phyloP scores from a whole-genome alignment of 2,113 vertebrate genomes.

The Tautogolabrus adspersus region DNA sequence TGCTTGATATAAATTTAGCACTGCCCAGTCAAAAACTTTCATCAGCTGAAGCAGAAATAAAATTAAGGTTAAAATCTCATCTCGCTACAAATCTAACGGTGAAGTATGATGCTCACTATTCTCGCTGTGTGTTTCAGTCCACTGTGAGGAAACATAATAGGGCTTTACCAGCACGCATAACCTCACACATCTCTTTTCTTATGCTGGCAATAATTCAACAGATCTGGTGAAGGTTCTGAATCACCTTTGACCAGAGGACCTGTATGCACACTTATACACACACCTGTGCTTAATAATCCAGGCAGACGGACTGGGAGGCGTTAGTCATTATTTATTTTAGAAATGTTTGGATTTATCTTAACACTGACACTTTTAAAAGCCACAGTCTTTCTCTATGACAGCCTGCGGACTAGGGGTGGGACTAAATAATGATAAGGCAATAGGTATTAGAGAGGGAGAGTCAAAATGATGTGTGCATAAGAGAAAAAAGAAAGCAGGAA shows the following conservation, averaged over 20 bases:
- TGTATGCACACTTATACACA: neutral
- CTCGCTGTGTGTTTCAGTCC: slow-evolving; percentile 18
- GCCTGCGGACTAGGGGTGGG: slow-evolving; percentile 22
- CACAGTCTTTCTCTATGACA: slow-evolving; percentile 30
- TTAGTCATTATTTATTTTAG: slow-evolving; percentile 39
- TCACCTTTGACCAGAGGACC: slow-evolving; percentile 31
- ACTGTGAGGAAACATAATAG: neutral
- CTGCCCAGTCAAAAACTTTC: neutral
- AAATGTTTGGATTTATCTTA: slow-evolving; percentile 21
- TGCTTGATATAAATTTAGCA: slow-evolving; percentile 16
- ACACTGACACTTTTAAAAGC: slow-evolving; percentile 37
- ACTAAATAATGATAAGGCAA: too few species aligned
- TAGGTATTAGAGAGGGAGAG: too few species aligned
- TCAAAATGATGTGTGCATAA: too few species aligned
- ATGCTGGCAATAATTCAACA: slow-evolving; percentile 14
- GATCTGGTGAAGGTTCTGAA: slow-evolving; percentile 26
- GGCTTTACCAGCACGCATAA: neutral
- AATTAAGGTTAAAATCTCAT: slow-evolving; percentile 22
- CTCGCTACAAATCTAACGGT: slow-evolving; percentile 1
- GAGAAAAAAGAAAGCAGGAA: too few species aligned
- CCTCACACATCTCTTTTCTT: slow-evolving; percentile 2
- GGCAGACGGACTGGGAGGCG: slow-evolving; percentile 31
- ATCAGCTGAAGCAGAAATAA: slow-evolving; percentile 25
- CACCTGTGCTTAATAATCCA: neutral
- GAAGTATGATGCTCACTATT: neutral